Evolutionary conservation across 2,888 invertebrate species (phyloP), one percentile per base, ranked within the genome.

Genomic region (Aradus depressus): DNA sequence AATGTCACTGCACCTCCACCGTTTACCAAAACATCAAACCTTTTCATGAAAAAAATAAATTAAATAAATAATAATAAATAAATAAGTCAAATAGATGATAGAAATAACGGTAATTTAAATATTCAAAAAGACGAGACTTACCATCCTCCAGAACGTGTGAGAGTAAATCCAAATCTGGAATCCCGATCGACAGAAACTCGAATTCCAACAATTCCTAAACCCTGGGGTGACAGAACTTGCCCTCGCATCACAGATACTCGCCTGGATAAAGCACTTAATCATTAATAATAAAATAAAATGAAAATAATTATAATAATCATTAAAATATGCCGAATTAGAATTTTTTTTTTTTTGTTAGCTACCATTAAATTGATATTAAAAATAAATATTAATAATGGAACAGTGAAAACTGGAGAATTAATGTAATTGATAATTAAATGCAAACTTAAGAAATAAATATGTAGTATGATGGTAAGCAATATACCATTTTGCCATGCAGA

Each of bases 221-320:
- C 92, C 72, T 93, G 92, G 54, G 86, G 83, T 56, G 91, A 87
- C 61, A 93, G 81, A 66, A 98, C 95, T 73, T 90, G 88, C 61
- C 98, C 98, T 66, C 97, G 81, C 80, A 98, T 92, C 69, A 98
- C 96, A 65, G 97, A 92, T 65, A 93, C 96, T 69, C 96, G 91
- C 75, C 97, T 98, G 80, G 74, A 48, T 53, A 41, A 52, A 45
- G 39, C 38, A 38, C 22, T 6, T 4, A 18, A 28, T n/a, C n/a
- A n/a, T n/a, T n/a, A n/a, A n/a, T n/a, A n/a, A n/a, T n/a, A n/a
- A n/a, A n/a, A n/a, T n/a, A n/a, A n/a, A n/a, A n/a, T n/a, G n/a
- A n/a, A n/a, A n/a, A n/a, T n/a, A n/a, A n/a, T n/a, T n/a, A n/a
- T n/a, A n/a, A n/a, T n/a, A n/a, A n/a, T n/a, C n/a, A n/a, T n/a